A percentile compares a stretch with the other conserved stretches of the same genome.
Evolutionary conservation across 92 coral and sea anemone species (phyloP).

Genomic region (Pocillopora grandis): DNA sequence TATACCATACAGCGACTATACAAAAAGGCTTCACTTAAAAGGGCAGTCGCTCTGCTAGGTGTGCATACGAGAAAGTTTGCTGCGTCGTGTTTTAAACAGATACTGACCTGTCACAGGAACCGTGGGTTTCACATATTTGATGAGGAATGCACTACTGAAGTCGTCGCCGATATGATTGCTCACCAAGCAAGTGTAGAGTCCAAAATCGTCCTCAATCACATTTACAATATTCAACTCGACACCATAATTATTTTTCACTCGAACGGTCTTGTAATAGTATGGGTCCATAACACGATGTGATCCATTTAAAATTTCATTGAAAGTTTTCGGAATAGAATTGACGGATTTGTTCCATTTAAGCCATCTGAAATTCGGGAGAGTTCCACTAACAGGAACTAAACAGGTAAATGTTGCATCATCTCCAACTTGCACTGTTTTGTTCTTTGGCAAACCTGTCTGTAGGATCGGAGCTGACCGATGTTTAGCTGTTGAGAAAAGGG

Average conservation of each 20-base stretch:
- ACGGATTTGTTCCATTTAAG: no score
- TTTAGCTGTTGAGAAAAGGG: constrained; percentile 34
- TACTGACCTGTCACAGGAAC: not conserved
- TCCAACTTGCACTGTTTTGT: constrained; percentile 53
- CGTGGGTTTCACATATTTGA: not conserved
- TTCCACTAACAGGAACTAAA: constrained; percentile 39
- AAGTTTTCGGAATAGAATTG: no score
- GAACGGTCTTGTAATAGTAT: no score
- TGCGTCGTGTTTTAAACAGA: no score
- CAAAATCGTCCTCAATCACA: constrained; percentile 63
- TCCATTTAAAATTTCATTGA: no score
- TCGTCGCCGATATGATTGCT: no score
- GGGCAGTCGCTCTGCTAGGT: no score
- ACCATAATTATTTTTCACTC: constrained; percentile 46
- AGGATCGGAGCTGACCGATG: constrained; percentile 43
- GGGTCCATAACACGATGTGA: no score
- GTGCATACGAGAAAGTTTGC: no score
- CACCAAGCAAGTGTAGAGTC: no score
- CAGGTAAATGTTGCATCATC: constrained; percentile 51
- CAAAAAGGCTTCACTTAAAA: no score
- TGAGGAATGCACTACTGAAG: constrained; percentile 31
- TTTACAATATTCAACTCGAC: constrained; percentile 64
- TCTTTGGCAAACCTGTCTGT: constrained; percentile 31
- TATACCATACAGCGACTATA: no score
- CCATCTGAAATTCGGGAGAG: constrained; percentile 37